Evolutionary conservation across 2,888 invertebrate genomes (phyloP).

Genomic region (Metellina segmentata): DNA sequence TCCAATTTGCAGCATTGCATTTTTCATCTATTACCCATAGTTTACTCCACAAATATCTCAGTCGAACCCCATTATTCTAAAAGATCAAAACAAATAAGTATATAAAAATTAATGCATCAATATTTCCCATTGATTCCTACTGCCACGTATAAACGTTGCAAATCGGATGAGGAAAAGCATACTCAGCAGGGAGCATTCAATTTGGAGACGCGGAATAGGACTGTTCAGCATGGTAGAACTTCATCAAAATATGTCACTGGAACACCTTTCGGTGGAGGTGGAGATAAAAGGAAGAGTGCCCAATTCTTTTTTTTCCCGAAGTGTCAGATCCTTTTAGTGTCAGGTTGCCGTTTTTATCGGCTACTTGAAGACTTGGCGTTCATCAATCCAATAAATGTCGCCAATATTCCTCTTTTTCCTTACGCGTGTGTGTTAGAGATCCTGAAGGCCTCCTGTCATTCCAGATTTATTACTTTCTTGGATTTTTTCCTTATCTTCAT

Average conservation of each 20-base stretch:
- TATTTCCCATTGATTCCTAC: not conserved
- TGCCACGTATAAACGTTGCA: not conserved
- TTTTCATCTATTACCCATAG: too few relatives aligned
- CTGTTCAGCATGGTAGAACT: conserved; percentile 14
- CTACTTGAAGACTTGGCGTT: conserved; percentile 60
- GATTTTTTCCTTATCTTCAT: conserved; percentile 9
- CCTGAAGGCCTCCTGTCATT: conserved; percentile 41
- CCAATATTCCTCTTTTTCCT: conserved; percentile 53
- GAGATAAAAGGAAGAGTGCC: conserved; percentile 47
- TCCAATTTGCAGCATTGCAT: too few relatives aligned
- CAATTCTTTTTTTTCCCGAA: conserved; percentile 43
- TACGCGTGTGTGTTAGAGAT: conserved; percentile 28
- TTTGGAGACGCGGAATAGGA: not conserved
- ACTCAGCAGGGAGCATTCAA: not conserved
- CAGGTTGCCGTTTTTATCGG: conserved; percentile 64
- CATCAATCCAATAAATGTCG: conserved; percentile 71
- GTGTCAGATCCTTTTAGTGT: conserved; percentile 68
- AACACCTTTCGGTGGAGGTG: conserved; percentile 24
- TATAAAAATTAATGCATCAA: not conserved
- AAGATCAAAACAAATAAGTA: not conserved
- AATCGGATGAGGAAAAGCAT: not conserved
- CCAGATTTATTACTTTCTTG: conserved; percentile 41
- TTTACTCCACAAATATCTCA: too few relatives aligned
- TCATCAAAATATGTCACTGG: conserved; percentile 64
- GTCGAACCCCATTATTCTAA: not conserved